Evolutionary conservation across 2,888 invertebrate genomes (phyloP), one percentile per base, ranked within the genome.

Genomic region (Apoderus coryli): DNA sequence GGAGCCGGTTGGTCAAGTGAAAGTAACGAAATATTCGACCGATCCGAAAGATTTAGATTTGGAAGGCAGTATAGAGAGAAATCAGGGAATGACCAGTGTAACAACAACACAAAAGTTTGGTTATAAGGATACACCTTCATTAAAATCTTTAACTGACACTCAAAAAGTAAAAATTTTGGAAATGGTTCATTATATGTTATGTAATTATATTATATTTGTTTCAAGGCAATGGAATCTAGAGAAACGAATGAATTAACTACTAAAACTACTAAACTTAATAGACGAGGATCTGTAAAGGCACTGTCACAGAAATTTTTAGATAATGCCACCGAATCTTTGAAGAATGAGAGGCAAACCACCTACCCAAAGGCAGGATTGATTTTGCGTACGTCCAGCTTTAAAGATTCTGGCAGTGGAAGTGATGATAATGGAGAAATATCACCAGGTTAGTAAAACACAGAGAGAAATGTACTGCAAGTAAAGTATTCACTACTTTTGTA

Each of bases 261-360:
- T 14, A 45, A 41, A 48, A 47, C 49, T 31, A 44, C 52, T 27
- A 56, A 53, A 55, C 59, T 69, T 4, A 66, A 69, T 13, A 62
- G 77, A n/a, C 67, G 74, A 44, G 76, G 72, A 41, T 80, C 80
- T 0, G 76, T 80, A 9, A 77, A 77, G 50, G 78, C 76, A 32
- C 65, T 80, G 39, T 76, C 77, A n/a, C 76, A 80, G 50, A 80
- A 78, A 54, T 80, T 75, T 50, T 75, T 76, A 45, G 76, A 78
- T 48, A 77, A 72, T 52, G 67, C 72, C 45, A 70, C 62, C 41
- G 70, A 71, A 47, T 60, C 61, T 39, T 47, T 59, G 25, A 67
- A 65, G 53, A 55, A 54, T 36, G 71, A 69, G 44, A 64, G 48
- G 49, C 55, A 69, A 49, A 51, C 56, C 42, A 49, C 64, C 41